These are phyloP conservation scores for Sturnira hondurensis DNA, from an alignment of 2,113 vertebrate species.

Conservation along the genomic window DNA sequence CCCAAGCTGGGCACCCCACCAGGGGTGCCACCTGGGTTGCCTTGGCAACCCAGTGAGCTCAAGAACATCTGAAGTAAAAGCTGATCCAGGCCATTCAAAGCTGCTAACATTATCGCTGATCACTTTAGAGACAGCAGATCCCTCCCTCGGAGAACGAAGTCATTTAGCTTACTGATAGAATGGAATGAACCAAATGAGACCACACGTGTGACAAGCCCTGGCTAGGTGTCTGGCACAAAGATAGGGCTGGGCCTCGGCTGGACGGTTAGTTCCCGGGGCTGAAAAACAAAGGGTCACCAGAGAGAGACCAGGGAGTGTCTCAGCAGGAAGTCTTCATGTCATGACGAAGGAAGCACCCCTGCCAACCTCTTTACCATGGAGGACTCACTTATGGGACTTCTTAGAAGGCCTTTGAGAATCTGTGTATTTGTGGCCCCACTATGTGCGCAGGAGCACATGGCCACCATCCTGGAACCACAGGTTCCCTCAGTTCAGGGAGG, in stretches of 20 bases:
- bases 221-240: fast-evolving
- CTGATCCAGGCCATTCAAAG: neutral
- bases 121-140: neutral
- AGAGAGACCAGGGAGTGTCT: neutral
- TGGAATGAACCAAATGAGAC: neutral
- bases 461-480: fast-evolving
- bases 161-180: neutral
- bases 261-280: neutral
- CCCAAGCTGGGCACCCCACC: neutral
- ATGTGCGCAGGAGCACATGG: fast-evolving
- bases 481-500: neutral
- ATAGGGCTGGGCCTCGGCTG: fast-evolving
- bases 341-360: neutral
- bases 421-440: neutral
- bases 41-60: neutral
- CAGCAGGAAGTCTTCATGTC: neutral
- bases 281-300: neutral
- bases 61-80: neutral
- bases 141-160: neutral
- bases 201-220: fast-evolving
- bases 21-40: too few relatives aligned
- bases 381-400: neutral
- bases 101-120: neutral
- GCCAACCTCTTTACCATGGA: neutral
- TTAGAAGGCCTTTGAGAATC: neutral